Base-by-base conservation (phyloP, 1,140 invertebrate genomes). In the Nebria ingens region DNA sequence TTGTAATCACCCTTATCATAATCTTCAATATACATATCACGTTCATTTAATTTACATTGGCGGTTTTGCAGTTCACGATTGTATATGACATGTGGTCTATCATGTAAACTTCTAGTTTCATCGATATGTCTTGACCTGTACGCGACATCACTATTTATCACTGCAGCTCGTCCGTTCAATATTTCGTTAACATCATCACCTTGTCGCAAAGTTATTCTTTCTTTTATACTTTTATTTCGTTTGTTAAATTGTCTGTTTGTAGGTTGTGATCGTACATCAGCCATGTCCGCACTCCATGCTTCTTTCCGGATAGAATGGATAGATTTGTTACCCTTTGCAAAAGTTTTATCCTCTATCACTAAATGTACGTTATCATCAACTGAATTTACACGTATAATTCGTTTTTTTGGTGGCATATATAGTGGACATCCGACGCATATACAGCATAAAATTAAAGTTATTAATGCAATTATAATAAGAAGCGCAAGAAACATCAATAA, bases 371-470 rank as follows among this genome's bases (percentile, higher is more conserved):
- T 76, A 67, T 82, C 83, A 75, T 85, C 83, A 67, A 82, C 82
- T 65, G 80, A 85, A 75, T 84, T 83, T 65, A 85, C 77, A 72
- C 82, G 77, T 73, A 79, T 79, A 74, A 83, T 78, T 77, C 82
- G 85, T 74, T 82, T 83, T 74, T 80, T 79, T n/a, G 85, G 80
- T 50, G 82, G 81, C 71, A 84, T 83, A 61, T 89, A 90, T 52
- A 88, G 78, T 2, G 87, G 87, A 72, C 89, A 91, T 59, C 83
- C 82, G 60, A 84, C 80, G 66, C 86, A 89, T 53, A 89, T 82
- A 63, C 87, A 91, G 68, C 89, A 91, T 19, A 85, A 74, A 52
- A 90, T 80, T 25, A 89, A 68, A 21, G 81, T 76, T 34, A 88
- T 68, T 25, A 88, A 77, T n/a, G 84, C 80, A 15, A 88, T 56